Evolutionary conservation across 2,113 vertebrate species (phyloP).

Genomic region (Rhabdornis inornatus): DNA sequence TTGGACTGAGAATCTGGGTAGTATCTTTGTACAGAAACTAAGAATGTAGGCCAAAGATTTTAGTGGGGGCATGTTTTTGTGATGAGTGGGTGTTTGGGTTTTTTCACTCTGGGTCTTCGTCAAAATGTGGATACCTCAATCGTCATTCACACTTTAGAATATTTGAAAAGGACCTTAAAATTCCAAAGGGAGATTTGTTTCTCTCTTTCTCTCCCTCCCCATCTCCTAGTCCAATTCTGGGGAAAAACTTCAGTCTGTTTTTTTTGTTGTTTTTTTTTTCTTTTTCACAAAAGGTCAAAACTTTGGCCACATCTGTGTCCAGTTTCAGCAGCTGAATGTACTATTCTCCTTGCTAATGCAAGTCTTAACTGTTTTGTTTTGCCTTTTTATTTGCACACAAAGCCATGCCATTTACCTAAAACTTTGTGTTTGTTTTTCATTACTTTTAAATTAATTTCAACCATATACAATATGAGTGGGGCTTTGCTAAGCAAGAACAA

Average conservation of each 20-base stretch:
- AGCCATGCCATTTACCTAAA: neutral
- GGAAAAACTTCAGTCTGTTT: neutral
- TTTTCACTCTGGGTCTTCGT: neutral
- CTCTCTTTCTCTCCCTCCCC: neutral
- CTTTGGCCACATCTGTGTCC: neutral
- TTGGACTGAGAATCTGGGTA: neutral
- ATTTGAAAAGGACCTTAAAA: neutral
- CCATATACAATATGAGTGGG: neutral
- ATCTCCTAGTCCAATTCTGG: neutral
- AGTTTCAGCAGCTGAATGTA: neutral
- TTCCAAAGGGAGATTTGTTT: neutral
- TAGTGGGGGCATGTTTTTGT: neutral
- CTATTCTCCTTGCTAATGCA: neutral
- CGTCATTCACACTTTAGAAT: neutral
- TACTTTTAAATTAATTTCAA: neutral
- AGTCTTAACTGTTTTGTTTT: neutral
- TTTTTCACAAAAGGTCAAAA: neutral
- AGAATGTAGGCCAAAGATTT: neutral
- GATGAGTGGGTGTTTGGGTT: neutral
- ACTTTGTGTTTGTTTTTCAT: neutral
- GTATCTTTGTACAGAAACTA: neutral
- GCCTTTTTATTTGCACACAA: neutral
- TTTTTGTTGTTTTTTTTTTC: neutral
- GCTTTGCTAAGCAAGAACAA: neutral
- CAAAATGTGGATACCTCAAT: neutral